Conservation (phyloP, 2,888 invertebrate genomes). For the Cataglyphis livida region DNA sequence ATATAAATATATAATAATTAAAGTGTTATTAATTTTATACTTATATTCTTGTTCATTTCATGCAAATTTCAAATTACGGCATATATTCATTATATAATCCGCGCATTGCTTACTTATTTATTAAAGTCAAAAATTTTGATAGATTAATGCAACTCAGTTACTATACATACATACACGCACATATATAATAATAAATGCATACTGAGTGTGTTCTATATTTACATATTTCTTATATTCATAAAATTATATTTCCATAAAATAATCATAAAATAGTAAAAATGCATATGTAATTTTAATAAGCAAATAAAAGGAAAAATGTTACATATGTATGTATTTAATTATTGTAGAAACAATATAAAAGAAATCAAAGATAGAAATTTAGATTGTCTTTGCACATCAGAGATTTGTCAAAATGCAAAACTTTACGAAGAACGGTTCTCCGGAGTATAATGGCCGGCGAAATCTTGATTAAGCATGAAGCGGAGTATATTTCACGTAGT, state of each 20-base stretch:
- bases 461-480: conserved; percentile 72
- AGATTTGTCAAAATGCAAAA: conserved; percentile 46
- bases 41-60: background rate
- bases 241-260: background rate
- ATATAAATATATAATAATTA: background rate
- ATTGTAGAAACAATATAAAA: background rate
- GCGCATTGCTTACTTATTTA: too few species aligned
- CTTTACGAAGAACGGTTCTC: conserved; percentile 44
- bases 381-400: conserved; percentile 27
- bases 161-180: too few species aligned
- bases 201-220: background rate
- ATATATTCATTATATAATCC: background rate
- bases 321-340: background rate
- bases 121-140: too few species aligned
- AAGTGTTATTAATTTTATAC: background rate
- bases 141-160: too few species aligned
- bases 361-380: conserved; percentile 14
- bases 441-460: conserved; percentile 63
- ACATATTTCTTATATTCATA: background rate
- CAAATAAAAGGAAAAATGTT: background rate
- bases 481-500: conserved; percentile 67
- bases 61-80: background rate
- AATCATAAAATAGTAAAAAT: background rate
- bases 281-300: background rate
- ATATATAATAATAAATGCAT: too few species aligned